Evolutionary conservation across 2,888 invertebrate genomes (phyloP).

Genomic region (Trachelus tabidus): DNA sequence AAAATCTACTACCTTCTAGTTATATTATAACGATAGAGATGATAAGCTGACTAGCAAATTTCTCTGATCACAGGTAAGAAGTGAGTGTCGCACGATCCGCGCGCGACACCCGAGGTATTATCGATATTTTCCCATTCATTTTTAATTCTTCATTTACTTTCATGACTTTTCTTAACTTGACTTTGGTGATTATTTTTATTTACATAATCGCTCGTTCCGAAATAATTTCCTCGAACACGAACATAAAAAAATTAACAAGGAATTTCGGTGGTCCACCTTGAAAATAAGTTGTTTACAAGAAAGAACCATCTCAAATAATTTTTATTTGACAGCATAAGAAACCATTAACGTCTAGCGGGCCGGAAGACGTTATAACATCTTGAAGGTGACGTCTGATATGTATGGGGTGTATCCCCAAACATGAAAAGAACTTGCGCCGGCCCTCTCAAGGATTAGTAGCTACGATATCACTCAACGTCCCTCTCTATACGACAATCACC

Average conservation of each 20-base stretch:
- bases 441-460: background rate
- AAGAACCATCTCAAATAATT: background rate
- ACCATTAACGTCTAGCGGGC: background rate
- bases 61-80: constrained; percentile 51
- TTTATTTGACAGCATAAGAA: background rate
- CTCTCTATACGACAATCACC: background rate
- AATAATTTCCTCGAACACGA: background rate
- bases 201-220: background rate
- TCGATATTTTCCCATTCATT: background rate
- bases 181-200: background rate
- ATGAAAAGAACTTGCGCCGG: too few species aligned
- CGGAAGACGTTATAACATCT: too few species aligned
- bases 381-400: too few species aligned
- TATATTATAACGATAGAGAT: constrained; percentile 6
- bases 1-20: background rate
- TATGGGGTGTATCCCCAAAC: too few species aligned
- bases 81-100: constrained; percentile 22
- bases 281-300: background rate
- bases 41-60: constrained; percentile 53
- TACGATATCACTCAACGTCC: background rate
- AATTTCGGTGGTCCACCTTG: background rate
- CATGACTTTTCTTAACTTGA: background rate
- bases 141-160: background rate
- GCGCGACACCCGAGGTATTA: constrained; percentile 38
- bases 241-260: background rate